Conservation (phyloP, 2,113 vertebrate species). For the Mus pahari region DNA sequence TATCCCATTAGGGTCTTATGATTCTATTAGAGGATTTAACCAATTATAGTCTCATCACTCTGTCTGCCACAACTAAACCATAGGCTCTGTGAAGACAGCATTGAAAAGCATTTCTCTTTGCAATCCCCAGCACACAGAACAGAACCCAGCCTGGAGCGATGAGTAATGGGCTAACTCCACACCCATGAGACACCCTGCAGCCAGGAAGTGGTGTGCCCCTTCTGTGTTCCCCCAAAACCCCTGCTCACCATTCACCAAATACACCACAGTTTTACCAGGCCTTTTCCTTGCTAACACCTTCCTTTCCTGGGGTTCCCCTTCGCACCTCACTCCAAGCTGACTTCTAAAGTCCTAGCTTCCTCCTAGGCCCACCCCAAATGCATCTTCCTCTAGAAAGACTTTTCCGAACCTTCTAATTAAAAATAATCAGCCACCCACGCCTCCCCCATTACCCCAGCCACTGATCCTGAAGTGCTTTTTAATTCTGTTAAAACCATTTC, state of each 20-base stretch:
- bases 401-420: slow-evolving; percentile 76
- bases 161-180: neutral
- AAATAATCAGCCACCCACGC: slow-evolving; percentile 69
- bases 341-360: slow-evolving; percentile 22
- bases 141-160: neutral
- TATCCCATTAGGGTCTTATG: neutral
- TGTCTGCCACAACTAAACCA: neutral
- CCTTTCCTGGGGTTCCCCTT: neutral
- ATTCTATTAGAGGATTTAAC: neutral
- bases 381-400: slow-evolving; percentile 56
- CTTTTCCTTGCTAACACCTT: neutral
- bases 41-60: neutral
- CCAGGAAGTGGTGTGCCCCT: neutral
- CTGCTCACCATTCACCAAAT: neutral
- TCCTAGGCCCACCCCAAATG: neutral
- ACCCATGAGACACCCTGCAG: neutral
- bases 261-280: neutral
- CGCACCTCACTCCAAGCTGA: neutral
- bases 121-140: neutral
- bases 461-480: slow-evolving; percentile 75
- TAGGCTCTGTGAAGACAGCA: neutral
- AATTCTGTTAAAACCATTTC: slow-evolving; percentile 78
- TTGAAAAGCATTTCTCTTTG: neutral
- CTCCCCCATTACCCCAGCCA: slow-evolving; percentile 42
- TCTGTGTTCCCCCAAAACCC: neutral